Evolutionary conservation across 2,888 invertebrate genomes (phyloP).

Genomic region (Iphiclides podalirius): DNA sequence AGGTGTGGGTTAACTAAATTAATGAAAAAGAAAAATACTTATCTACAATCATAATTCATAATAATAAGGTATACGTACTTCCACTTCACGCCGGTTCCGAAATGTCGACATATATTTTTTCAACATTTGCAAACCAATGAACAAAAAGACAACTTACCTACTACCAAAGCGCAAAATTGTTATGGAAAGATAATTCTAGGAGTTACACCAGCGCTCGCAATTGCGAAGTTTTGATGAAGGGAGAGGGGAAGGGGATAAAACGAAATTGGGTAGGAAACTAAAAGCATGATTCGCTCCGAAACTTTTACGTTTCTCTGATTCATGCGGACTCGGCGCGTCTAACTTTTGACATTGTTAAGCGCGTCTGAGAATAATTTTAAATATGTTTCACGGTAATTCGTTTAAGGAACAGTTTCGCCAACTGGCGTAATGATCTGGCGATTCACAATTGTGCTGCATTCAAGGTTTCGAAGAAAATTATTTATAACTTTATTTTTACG

Average conservation of each 20-base stretch:
- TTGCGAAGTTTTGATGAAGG: constrained; percentile 35
- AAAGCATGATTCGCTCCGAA: constrained; percentile 29
- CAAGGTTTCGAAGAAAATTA: too few species aligned
- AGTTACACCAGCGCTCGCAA: constrained; percentile 24
- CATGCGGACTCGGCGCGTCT: constrained; percentile 12
- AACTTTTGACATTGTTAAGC: constrained; percentile 18
- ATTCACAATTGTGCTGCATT: too few species aligned
- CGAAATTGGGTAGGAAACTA: constrained; percentile 26
- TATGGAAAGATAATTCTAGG: constrained; percentile 10
- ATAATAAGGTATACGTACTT: too few species aligned
- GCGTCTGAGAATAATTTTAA: constrained; percentile 11
- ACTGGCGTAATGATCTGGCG: too few species aligned
- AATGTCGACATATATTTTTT: too few species aligned
- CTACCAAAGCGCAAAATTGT: not conserved
- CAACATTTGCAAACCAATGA: not conserved
- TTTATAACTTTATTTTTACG: too few species aligned
- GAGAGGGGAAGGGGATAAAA: constrained; percentile 23
- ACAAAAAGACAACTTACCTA: not conserved
- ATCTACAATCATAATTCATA: too few species aligned
- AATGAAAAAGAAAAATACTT: too few species aligned
- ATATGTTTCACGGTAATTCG: not conserved
- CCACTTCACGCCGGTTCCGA: too few species aligned
- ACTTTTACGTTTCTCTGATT: constrained; percentile 26
- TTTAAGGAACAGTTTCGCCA: not conserved
- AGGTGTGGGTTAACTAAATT: too few species aligned